Conservation (phyloP, 2,113 vertebrate genomes). For the Eurypyga helias region DNA sequence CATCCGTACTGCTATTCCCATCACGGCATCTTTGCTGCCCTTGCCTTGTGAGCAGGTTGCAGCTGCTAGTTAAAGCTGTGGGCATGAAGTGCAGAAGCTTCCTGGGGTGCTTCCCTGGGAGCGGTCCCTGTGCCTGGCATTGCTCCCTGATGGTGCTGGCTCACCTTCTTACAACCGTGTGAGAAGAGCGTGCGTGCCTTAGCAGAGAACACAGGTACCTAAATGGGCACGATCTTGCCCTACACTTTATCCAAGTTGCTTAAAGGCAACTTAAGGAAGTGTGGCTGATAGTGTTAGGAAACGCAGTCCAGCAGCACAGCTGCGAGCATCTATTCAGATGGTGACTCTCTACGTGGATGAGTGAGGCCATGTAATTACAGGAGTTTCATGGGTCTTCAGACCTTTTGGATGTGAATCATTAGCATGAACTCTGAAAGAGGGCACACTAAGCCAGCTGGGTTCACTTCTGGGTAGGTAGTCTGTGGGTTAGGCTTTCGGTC, state of each 20-base stretch:
- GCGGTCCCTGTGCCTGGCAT: background rate
- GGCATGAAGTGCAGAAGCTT: background rate
- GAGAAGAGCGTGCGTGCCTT: background rate
- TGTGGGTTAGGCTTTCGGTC: background rate
- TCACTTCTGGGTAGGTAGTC: background rate
- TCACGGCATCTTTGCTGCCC: background rate
- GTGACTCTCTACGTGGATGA: background rate
- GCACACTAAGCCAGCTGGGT: background rate
- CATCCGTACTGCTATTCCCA: background rate
- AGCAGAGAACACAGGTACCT: background rate
- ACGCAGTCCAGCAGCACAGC: background rate
- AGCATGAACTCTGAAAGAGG: background rate
- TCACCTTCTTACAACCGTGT: background rate
- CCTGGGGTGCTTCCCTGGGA: rapidly evolving
- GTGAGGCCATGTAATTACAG: background rate
- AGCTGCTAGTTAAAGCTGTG: background rate
- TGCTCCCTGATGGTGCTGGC: background rate
- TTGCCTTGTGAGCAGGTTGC: background rate
- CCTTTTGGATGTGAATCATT: background rate
- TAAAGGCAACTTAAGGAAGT: background rate
- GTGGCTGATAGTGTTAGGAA: background rate
- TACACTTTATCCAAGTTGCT: background rate
- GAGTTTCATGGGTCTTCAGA: background rate
- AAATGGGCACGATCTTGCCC: background rate
- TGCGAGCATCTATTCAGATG: background rate